Conservation (phyloP, 2,113 vertebrate genomes). For the Boleophthalmus pectinirostris region DNA sequence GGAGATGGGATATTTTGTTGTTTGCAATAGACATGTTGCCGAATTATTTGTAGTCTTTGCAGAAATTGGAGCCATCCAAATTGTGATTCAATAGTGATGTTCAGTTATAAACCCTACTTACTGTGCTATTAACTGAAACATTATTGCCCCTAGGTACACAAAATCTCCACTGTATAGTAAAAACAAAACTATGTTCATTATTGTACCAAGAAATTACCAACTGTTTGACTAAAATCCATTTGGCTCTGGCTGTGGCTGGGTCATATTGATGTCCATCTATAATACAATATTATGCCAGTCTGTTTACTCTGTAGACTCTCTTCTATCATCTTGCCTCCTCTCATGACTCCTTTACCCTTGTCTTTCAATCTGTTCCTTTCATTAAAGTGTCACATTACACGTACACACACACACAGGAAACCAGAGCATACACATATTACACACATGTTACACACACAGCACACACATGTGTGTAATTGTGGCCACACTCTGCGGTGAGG, state of each 20-base stretch:
- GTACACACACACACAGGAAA: conserved; percentile 18
- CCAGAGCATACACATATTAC: background rate
- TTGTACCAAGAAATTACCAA: background rate
- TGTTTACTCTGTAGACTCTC: conserved; percentile 47
- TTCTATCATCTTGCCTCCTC: conserved; percentile 26
- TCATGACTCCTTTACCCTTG: conserved; percentile 35
- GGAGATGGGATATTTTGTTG: background rate
- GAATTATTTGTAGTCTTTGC: background rate
- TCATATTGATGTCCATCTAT: conserved; percentile 34
- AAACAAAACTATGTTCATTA: background rate
- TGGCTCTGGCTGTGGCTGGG: conserved; percentile 38
- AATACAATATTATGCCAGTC: conserved; percentile 15
- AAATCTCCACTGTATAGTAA: background rate
- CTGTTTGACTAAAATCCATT: background rate
- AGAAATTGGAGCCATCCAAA: no score
- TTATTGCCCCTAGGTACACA: no score
- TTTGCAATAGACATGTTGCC: background rate
- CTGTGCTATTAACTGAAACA: no score
- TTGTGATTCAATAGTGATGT: no score
- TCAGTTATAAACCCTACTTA: no score
- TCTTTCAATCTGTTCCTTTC: conserved; percentile 51
- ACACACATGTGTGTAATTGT: conserved; percentile 9
- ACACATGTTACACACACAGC: conserved; percentile 7
- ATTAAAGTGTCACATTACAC: conserved; percentile 69
- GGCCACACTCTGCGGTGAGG: conserved; percentile 45